Percentiles rank a stretch among this genome's conserved stretches.
Conservation (phyloP, 2,113 vertebrate species). For the Chionodraco myersi region DNA sequence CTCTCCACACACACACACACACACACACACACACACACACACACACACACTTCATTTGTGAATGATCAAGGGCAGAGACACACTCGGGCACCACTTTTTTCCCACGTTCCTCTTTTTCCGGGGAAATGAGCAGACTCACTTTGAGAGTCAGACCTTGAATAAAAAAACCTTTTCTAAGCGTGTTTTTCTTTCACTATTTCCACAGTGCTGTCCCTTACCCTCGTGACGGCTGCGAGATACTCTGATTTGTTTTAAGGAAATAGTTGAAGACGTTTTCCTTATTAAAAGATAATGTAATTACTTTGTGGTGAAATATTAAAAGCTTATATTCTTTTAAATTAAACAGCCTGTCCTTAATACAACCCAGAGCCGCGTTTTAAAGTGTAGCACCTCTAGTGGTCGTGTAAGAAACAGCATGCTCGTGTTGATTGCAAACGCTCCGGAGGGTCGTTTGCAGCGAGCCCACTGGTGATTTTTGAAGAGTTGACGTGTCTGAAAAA, state of each 20-base stretch:
- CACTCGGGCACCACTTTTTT: conserved; percentile 2
- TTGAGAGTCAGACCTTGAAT: conserved; percentile 18
- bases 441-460: too few relatives aligned
- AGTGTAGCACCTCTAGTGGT: too few relatives aligned
- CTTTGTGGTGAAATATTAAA: background rate
- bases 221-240: conserved; percentile 32
- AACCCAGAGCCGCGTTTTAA: too few relatives aligned
- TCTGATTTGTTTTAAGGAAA: conserved; percentile 21
- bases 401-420: too few relatives aligned
- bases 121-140: conserved; percentile 8
- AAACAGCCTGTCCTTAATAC: too few relatives aligned
- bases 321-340: background rate
- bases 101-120: background rate
- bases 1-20: background rate
- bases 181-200: background rate
- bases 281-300: conserved; percentile 43
- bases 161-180: conserved; percentile 16
- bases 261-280: conserved; percentile 8
- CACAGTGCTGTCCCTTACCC: conserved; percentile 40
- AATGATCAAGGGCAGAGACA: conserved; percentile 23
- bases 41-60: conserved; percentile 9
- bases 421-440: too few relatives aligned
- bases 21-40: background rate
- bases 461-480: too few relatives aligned
- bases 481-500: too few relatives aligned